These are phyloP conservation scores for Mungos mungo DNA, from an alignment of 2,113 vertebrate species.

Conservation along the genomic window DNA sequence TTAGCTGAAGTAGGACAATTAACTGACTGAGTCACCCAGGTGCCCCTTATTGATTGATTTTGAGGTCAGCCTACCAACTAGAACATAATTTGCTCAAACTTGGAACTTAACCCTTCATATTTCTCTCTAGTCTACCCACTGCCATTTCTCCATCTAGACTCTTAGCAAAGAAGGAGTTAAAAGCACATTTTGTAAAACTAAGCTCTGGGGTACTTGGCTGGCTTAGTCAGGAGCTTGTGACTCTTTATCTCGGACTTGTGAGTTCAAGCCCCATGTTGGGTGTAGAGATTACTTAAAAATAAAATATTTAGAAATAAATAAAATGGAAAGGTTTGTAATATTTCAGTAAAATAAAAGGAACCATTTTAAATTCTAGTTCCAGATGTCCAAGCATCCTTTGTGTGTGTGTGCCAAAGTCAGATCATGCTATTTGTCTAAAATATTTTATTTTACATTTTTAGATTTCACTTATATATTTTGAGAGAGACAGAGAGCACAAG, in stretches of 20 bases:
- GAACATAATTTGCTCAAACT: slow-evolving; percentile 26
- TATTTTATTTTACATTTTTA: not conserved
- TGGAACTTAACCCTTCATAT: not conserved
- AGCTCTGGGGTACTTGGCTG: not conserved
- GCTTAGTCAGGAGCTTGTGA: too few species aligned
- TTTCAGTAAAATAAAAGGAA: not conserved
- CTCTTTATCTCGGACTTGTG: too few species aligned
- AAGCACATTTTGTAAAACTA: not conserved
- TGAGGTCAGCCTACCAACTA: slow-evolving; percentile 15
- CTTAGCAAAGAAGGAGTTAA: not conserved
- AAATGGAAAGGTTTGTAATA: not conserved
- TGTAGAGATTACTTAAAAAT: too few species aligned
- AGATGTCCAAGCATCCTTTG: slow-evolving; percentile 1
- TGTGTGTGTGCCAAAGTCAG: not conserved
- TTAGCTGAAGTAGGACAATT: too few species aligned
- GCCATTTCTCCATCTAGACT: not conserved
- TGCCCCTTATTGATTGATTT: slow-evolving; percentile 39
- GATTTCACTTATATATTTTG: too few species aligned
- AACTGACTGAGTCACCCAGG: too few species aligned
- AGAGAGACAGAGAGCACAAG: too few species aligned
- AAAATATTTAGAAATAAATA: not conserved
- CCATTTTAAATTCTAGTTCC: not conserved
- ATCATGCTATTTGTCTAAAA: slow-evolving; percentile 32
- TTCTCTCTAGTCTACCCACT: not conserved
- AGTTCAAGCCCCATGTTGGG: too few species aligned